Percentiles rank a stretch among this genome's conserved stretches.
These are phyloP conservation scores for Catharus fuscescens DNA, from an alignment of 2,113 vertebrate species.

Conservation along the genomic window DNA sequence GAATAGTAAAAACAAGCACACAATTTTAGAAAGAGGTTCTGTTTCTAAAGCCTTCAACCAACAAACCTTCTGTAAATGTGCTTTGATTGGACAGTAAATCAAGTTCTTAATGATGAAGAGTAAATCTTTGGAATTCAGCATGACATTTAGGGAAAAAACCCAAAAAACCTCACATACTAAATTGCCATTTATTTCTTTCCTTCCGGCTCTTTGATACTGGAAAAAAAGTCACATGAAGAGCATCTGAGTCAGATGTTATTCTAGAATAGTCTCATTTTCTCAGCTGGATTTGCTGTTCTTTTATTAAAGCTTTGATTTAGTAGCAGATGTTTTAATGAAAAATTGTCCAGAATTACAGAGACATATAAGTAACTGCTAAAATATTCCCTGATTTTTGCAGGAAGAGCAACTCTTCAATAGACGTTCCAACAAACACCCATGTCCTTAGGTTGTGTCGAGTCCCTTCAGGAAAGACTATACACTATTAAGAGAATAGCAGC, in stretches of 20 bases:
- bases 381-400: not conserved
- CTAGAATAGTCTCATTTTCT: not conserved
- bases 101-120: not conserved
- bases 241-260: not conserved
- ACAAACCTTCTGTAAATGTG: not conserved
- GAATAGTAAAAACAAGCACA: not conserved
- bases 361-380: not conserved
- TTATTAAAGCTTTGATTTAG: not conserved
- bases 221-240: not conserved
- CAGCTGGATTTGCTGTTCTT: not conserved
- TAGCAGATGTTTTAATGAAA: not conserved
- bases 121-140: not conserved
- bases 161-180: not conserved
- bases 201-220: not conserved
- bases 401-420: not conserved
- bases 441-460: accelerated
- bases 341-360: not conserved
- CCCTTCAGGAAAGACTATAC: accelerated
- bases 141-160: not conserved
- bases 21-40: not conserved
- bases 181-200: not conserved
- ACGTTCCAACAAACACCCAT: accelerated
- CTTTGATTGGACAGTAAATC: not conserved
- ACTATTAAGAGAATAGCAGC: not conserved
- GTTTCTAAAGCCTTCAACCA: not conserved